Evolutionary conservation across 2,797 vertebrate species (phyloP).

Genomic region (Dicrostonyx torquatus): DNA sequence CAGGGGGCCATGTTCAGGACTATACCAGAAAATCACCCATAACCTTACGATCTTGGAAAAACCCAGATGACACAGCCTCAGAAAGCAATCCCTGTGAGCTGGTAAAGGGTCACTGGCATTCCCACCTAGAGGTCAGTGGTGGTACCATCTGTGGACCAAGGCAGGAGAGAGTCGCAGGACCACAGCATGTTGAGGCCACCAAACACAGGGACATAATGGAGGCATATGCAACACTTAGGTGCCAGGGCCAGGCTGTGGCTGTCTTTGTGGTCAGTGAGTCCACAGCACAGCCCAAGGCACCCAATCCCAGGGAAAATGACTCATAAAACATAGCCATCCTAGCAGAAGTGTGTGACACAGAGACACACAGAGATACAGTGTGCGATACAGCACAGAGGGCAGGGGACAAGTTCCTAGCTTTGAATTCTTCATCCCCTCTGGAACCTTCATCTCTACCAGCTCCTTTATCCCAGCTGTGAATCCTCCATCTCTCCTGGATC

Average conservation of each 20-base stretch:
- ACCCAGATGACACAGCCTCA: background rate
- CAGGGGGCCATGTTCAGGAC: background rate
- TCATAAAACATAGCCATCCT: background rate
- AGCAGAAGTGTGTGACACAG: no score
- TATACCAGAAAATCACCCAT: background rate
- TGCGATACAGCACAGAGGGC: background rate
- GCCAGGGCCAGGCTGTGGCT: background rate
- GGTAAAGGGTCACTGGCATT: background rate
- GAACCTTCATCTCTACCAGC: background rate
- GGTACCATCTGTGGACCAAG: background rate
- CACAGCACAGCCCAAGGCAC: background rate
- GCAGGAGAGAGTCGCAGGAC: background rate
- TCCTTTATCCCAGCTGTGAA: background rate
- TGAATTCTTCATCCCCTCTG: background rate
- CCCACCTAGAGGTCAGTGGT: background rate
- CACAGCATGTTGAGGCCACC: no score
- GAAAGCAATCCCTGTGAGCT: background rate
- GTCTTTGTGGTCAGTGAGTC: background rate
- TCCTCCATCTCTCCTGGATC: background rate
- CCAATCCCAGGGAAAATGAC: background rate
- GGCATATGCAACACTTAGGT: background rate
- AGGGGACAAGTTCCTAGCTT: background rate
- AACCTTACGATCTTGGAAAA: background rate
- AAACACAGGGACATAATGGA: background rate
- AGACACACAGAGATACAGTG: background rate